Evolutionary conservation across 2,797 vertebrate genomes (phyloP).

Genomic region (Synaphobranchus kaupii): DNA sequence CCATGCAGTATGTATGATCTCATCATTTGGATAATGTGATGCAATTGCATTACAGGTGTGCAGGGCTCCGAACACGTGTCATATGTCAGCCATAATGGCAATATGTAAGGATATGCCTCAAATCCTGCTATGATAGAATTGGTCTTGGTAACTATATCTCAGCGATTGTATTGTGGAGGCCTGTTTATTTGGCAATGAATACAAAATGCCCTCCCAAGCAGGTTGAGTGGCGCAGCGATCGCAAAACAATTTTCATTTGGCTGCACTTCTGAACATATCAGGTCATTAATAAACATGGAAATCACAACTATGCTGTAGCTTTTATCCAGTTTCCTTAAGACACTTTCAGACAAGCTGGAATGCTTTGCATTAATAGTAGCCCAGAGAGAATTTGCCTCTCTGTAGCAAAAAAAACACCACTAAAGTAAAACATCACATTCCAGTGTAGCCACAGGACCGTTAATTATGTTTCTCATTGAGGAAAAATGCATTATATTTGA

Average conservation of each 20-base stretch:
- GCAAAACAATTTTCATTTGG: constrained; percentile 3
- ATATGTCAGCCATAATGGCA: neutral
- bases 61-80: neutral
- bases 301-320: neutral
- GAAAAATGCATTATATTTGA: neutral
- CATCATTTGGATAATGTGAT: neutral
- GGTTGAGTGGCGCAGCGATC: neutral
- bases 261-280: neutral
- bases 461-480: constrained; percentile 11
- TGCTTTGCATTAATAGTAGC: neutral
- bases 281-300: constrained; percentile 13
- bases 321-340: constrained; percentile 1
- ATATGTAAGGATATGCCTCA: neutral
- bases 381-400: neutral
- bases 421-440: neutral
- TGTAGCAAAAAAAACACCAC: neutral
- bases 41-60: neutral
- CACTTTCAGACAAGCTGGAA: neutral
- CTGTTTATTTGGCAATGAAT: constrained; percentile 17
- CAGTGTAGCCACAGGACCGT: neutral
- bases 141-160: neutral
- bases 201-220: neutral
- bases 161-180: neutral
- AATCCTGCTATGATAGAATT: neutral
- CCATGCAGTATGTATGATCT: constrained; percentile 2